phyloP scores from a whole-genome alignment of 2,888 invertebrate genomes.

The Seira musarum region DNA sequence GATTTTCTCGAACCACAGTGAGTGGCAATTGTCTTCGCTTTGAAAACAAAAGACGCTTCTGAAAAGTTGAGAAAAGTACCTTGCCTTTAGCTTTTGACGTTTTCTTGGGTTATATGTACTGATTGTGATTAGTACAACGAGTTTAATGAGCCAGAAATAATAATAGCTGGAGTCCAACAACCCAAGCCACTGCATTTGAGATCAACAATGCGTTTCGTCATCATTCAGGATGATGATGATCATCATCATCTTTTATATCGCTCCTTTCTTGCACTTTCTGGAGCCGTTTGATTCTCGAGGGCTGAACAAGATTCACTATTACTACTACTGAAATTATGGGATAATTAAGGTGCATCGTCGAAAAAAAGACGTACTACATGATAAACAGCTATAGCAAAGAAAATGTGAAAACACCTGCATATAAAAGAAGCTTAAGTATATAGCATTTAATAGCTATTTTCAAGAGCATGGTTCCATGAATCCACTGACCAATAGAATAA shows the following conservation, averaged over 20 bases:
- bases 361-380: constrained; percentile 10
- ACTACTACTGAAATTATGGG: constrained; percentile 43
- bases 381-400: constrained; percentile 12
- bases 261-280: not conserved
- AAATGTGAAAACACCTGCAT: constrained; percentile 19
- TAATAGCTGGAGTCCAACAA: constrained; percentile 47
- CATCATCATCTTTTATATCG: constrained; percentile 13
- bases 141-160: constrained; percentile 57
- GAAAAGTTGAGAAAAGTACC: not conserved
- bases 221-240: too few relatives aligned
- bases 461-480: constrained; percentile 48
- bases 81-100: constrained; percentile 1
- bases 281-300: constrained; percentile 2
- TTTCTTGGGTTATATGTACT: not conserved
- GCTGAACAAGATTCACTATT: constrained; percentile 19
- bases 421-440: not conserved
- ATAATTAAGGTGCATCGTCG: constrained; percentile 47
- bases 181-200: constrained; percentile 21
- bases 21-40: not conserved
- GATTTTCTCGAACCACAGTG: not conserved
- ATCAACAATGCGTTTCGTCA: constrained; percentile 21
- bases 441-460: constrained; percentile 27
- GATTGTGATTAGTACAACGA: constrained; percentile 46
- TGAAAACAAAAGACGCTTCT: not conserved
- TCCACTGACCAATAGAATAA: constrained; percentile 32